Evolutionary conservation across 2,113 vertebrate genomes (phyloP).

Genomic region (Pseudorectes ferrugineus): DNA sequence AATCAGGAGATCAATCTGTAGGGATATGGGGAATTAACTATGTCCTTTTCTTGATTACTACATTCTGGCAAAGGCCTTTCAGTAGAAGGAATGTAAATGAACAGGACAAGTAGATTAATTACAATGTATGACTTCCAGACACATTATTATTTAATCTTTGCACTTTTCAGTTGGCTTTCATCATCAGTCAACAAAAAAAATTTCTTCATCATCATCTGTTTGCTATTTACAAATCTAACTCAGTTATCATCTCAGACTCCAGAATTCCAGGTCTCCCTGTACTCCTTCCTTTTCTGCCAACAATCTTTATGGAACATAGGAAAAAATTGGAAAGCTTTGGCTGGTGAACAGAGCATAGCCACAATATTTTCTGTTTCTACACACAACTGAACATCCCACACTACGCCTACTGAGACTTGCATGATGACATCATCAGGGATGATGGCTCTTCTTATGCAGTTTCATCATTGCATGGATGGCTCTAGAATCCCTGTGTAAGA

Average conservation of each 20-base stretch:
- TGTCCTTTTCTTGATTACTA: conserved; percentile 3
- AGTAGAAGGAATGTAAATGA: conserved; percentile 26
- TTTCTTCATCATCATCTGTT: conserved; percentile 49
- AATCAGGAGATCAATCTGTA: conserved; percentile 3
- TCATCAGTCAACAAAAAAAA: conserved; percentile 38
- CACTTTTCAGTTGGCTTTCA: conserved; percentile 56
- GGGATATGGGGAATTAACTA: not conserved
- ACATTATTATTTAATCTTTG: conserved; percentile 64
- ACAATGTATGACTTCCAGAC: conserved; percentile 30
- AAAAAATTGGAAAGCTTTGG: not conserved
- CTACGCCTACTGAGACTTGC: not conserved
- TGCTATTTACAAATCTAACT: conserved; percentile 49
- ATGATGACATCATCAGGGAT: not conserved
- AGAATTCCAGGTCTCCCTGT: not conserved
- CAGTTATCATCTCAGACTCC: conserved; percentile 6
- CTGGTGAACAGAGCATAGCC: not conserved
- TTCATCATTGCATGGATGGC: not conserved
- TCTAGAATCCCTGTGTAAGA: not conserved
- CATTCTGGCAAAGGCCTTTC: conserved; percentile 3
- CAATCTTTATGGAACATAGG: not conserved
- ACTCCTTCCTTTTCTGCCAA: not conserved
- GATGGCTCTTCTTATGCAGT: not conserved
- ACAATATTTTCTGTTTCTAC: not conserved
- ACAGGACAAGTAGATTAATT: conserved; percentile 57
- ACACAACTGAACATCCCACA: not conserved